Conservation (phyloP, 2,888 invertebrate genomes). For the Tipula lateralis region DNA sequence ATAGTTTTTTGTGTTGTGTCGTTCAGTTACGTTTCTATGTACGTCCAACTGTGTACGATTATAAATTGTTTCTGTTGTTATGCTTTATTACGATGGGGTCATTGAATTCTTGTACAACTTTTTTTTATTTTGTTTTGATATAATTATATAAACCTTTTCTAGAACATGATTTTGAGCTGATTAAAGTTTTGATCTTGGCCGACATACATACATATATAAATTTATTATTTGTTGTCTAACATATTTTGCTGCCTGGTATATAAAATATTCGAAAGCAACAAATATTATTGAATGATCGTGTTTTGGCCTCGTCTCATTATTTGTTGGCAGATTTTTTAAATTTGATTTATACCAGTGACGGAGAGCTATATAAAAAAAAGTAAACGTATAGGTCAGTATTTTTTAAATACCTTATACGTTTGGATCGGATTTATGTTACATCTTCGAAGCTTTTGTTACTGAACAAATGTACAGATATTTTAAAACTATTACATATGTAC, state of each 20-base stretch:
- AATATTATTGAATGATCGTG: neutral
- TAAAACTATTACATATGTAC: no score
- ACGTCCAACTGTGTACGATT: neutral
- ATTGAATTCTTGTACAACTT: neutral
- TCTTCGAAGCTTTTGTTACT: no score
- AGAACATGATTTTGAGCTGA: neutral
- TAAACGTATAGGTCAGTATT: no score
- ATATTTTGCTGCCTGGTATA: neutral
- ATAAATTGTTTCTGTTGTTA: neutral
- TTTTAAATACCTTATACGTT: no score
- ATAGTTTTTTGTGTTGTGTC: neutral
- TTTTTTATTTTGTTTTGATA: neutral
- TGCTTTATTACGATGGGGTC: neutral
- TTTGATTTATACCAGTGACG: neutral
- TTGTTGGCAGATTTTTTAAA: neutral
- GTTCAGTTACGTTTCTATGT: neutral
- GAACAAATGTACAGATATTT: no score
- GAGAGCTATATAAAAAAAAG: no score
- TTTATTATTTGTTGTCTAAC: neutral
- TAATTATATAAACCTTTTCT: neutral
- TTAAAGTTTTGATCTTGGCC: slow-evolving; percentile 11
- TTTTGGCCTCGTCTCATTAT: neutral
- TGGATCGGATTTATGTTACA: no score
- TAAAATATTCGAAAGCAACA: neutral
- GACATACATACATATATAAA: no score